Base-by-base conservation (phyloP, 2,888 invertebrate species). In the Tromatobia lineatoria region DNA sequence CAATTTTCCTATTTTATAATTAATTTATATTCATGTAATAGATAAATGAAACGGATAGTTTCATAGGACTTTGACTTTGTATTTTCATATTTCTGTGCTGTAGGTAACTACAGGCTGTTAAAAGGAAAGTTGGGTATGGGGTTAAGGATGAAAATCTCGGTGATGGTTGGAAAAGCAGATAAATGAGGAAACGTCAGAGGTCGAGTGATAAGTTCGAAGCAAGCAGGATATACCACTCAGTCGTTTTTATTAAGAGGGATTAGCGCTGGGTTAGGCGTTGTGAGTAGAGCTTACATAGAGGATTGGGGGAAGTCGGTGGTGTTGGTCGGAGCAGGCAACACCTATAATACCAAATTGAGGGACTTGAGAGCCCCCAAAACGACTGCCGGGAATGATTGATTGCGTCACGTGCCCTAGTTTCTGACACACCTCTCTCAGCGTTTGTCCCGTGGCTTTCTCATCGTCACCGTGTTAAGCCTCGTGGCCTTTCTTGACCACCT, bases 311-410 rank as follows among this genome's bases (percentile, higher is more conserved):
- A 54, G 54, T 54, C 71, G 54, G 18, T 23, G 59, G 59, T 25
- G 57, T 8, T 57, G 20, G 57, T 45, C 45, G 50, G 25, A 74
- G 45, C 20, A 23, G 64, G 59, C 20, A 73, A 50, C 73, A 66
- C 59, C 71, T 71, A 73, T 76, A 80, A 80, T 71, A 73, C 59
- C 77, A 87, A 85, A 89, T 87, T 86, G 87, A 89, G 88, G 88
- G 88, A 80, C 80, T 80, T 76, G 77, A 82, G 82, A 85, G 80
- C 77, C 82, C 86, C 84, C 86, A 85, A 84, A 88, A 77, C 87
- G 82, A 82, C 86, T 88, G 67, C 66, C 67, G 79, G 73, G 83
- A 86, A 82, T 87, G 87, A 89, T 88, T 83, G 88, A 89, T 89
- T 85, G 78, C 59, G 78, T 76, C 77, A 78, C 57, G 25, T 78